Conservation (phyloP, 2,888 invertebrate species). For the Leptinotarsa tumamoca region DNA sequence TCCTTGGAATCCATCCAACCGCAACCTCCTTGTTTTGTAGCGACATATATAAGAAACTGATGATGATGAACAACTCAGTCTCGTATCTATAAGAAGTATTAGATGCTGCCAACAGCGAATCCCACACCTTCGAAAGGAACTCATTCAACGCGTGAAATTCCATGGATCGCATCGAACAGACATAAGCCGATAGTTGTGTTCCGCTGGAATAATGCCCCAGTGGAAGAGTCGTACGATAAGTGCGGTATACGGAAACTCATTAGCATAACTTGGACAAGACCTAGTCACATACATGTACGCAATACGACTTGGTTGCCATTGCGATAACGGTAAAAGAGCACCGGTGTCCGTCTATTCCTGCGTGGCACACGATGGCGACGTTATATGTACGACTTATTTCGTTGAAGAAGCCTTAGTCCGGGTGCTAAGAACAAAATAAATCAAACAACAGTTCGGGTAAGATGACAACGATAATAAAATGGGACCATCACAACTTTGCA, state of each 20-base stretch:
- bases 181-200: not conserved
- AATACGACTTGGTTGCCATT: constrained; percentile 21
- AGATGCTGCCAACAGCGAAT: not conserved
- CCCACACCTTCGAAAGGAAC: not conserved
- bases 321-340: constrained; percentile 26
- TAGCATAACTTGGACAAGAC: constrained; percentile 32
- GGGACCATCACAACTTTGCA: too few relatives aligned
- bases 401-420: not conserved
- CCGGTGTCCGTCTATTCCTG: constrained; percentile 20
- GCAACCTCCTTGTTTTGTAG: too few relatives aligned
- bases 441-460: too few relatives aligned
- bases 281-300: constrained; percentile 30
- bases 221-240: not conserved
- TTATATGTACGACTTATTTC: not conserved
- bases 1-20: too few relatives aligned
- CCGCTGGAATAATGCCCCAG: constrained; percentile 10
- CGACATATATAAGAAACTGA: too few relatives aligned
- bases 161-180: not conserved
- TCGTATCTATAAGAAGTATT: too few relatives aligned
- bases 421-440: not conserved
- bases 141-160: not conserved
- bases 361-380: constrained; percentile 26
- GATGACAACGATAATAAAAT: too few relatives aligned
- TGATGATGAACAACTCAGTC: too few relatives aligned
- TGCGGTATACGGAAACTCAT: constrained; percentile 20